These are phyloP conservation scores for Colossoma macropomum DNA, from an alignment of 2,113 vertebrate genomes.

Conservation along the genomic window DNA sequence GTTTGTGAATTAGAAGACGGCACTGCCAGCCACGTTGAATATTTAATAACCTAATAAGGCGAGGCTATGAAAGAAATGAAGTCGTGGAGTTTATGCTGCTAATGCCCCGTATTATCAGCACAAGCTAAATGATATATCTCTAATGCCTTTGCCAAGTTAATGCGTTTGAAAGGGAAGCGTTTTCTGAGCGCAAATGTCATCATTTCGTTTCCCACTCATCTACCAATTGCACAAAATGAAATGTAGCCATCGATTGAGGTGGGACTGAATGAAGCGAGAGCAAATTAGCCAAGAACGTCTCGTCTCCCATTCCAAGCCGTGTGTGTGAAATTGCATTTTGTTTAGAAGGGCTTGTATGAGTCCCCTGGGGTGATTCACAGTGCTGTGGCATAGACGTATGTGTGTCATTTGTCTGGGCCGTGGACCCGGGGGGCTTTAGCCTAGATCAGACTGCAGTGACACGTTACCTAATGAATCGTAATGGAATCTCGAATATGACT, in stretches of 20 bases:
- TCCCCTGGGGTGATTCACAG: background rate
- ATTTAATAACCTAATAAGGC: constrained; percentile 49
- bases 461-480: background rate
- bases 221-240: constrained; percentile 41
- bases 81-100: constrained; percentile 23
- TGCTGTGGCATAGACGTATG: background rate
- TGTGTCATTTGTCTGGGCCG: background rate
- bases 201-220: constrained; percentile 18
- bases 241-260: constrained; percentile 52
- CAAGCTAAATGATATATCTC: constrained; percentile 32
- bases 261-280: constrained; percentile 35
- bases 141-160: constrained; percentile 28
- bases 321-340: constrained; percentile 30
- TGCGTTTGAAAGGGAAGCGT: constrained; percentile 13
- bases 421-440: constrained; percentile 18
- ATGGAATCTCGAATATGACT: constrained; percentile 21
- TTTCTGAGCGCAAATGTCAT: constrained; percentile 10
- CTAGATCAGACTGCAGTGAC: constrained; percentile 1
- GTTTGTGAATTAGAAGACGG: constrained; percentile 7
- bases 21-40: constrained; percentile 33
- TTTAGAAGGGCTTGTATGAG: background rate
- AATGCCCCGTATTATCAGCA: constrained; percentile 27
- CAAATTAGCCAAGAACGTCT: constrained; percentile 17
- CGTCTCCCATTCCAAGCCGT: constrained; percentile 15
- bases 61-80: constrained; percentile 38